Evolutionary conservation across 1,140 invertebrate genomes (phyloP).

Genomic region (Cyphomyrmex costatus): DNA sequence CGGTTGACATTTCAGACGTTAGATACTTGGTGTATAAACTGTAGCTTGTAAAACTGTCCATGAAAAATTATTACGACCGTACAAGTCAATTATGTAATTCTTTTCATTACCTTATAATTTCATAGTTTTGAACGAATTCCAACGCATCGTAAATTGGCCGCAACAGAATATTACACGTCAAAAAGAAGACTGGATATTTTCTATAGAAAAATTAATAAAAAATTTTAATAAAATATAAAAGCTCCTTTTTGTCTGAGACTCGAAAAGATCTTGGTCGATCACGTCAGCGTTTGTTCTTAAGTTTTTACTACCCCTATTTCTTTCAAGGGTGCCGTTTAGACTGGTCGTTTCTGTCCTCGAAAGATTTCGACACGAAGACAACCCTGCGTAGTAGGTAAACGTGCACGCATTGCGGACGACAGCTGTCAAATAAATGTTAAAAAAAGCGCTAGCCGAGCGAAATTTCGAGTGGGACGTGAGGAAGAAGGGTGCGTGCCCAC

Average conservation of each 20-base stretch:
- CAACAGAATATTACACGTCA: background rate
- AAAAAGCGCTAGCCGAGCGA: slow-evolving; percentile 86
- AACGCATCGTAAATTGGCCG: background rate
- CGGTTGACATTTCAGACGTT: background rate
- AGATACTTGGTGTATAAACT: background rate
- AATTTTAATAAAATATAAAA: background rate
- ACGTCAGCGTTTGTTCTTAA: slow-evolving; percentile 39
- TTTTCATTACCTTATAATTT: background rate
- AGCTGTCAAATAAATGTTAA: slow-evolving; percentile 87
- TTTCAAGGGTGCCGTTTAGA: slow-evolving; percentile 24
- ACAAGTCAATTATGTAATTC: background rate
- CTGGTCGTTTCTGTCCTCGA: slow-evolving; percentile 41
- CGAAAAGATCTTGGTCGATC: background rate
- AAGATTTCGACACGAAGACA: slow-evolving; percentile 58
- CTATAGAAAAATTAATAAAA: background rate
- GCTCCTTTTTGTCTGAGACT: background rate
- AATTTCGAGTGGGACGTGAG: slow-evolving; percentile 85
- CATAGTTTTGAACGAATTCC: background rate
- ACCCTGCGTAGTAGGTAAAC: slow-evolving; percentile 72
- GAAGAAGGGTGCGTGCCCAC: slow-evolving; percentile 76
- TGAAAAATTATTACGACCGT: background rate
- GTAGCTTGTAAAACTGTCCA: background rate
- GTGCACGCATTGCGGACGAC: slow-evolving; percentile 83
- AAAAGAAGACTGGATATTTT: background rate
- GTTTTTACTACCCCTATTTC: slow-evolving; percentile 16